Conservation (phyloP, 2,797 vertebrate genomes). For the Argyrosomus regius region DNA sequence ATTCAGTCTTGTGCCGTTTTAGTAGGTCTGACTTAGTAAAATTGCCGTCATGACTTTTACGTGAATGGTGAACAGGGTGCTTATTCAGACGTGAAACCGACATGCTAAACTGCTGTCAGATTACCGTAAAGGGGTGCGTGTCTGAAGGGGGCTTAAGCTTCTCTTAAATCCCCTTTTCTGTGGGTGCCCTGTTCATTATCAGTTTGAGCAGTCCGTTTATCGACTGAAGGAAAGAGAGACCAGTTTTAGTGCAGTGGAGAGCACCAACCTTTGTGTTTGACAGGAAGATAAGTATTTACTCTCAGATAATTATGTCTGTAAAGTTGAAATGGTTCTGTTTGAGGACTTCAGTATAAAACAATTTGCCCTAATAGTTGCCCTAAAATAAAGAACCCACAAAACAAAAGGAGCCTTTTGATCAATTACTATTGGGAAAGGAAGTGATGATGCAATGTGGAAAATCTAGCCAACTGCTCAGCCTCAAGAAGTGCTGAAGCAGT, state of each 20-base stretch:
- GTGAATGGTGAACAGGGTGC: not conserved
- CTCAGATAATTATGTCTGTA: not conserved
- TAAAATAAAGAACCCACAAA: slow-evolving; percentile 18
- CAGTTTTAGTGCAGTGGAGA: not conserved
- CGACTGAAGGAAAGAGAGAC: not conserved
- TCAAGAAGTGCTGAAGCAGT: slow-evolving; percentile 10
- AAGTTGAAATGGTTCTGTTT: slow-evolving; percentile 6
- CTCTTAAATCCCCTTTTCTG: not conserved
- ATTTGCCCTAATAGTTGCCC: not conserved
- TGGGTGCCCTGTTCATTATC: slow-evolving; percentile 1
- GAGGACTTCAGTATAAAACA: not conserved
- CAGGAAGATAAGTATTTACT: not conserved
- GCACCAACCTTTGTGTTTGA: not conserved
- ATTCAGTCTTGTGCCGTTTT: not conserved
- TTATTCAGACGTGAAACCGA: not conserved
- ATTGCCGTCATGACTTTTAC: not conserved
- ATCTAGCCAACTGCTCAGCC: slow-evolving; percentile 27
- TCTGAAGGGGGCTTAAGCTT: not conserved
- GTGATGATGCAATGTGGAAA: slow-evolving; percentile 19
- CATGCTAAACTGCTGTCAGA: slow-evolving; percentile 1
- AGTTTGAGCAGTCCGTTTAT: slow-evolving; percentile 10
- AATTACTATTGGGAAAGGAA: slow-evolving; percentile 25
- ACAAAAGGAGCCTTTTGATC: slow-evolving; percentile 35
- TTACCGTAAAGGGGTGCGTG: not conserved
- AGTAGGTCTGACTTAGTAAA: not conserved